Conservation (phyloP, 2,797 vertebrate genomes). For the Pempheris klunzingeri region DNA sequence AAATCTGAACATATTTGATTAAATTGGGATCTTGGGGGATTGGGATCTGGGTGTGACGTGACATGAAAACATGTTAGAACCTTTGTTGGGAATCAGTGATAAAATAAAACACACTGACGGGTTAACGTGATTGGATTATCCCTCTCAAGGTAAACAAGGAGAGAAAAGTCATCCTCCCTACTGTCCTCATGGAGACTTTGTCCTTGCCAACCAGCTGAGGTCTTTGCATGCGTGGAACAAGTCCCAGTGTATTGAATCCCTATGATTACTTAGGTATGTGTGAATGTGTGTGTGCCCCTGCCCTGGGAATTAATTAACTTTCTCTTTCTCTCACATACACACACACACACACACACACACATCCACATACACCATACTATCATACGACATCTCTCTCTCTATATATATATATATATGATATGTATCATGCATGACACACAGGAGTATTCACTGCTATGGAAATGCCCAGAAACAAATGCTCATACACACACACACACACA, state of each 20-base stretch:
- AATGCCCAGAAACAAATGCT: constrained; percentile 5
- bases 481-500: constrained; percentile 20
- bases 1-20: background rate
- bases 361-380: constrained; percentile 3
- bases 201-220: constrained; percentile 65
- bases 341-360: constrained; percentile 28
- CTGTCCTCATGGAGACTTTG: constrained; percentile 48
- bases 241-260: constrained; percentile 50
- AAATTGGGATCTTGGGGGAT: background rate
- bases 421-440: background rate
- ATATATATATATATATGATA: background rate
- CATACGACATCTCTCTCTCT: too few species aligned
- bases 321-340: constrained; percentile 47
- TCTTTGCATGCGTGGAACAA: constrained; percentile 47
- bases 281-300: constrained; percentile 25
- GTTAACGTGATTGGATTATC: background rate
- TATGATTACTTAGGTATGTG: constrained; percentile 49
- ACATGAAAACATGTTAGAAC: background rate
- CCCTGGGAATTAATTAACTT: constrained; percentile 68
- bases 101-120: constrained; percentile 3
- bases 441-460: constrained; percentile 3
- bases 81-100: background rate
- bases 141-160: constrained; percentile 30
- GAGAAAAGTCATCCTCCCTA: constrained; percentile 24
- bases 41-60: background rate